Conservation (phyloP, 2,113 vertebrate species). For the Pachypanchax playfairii region DNA sequence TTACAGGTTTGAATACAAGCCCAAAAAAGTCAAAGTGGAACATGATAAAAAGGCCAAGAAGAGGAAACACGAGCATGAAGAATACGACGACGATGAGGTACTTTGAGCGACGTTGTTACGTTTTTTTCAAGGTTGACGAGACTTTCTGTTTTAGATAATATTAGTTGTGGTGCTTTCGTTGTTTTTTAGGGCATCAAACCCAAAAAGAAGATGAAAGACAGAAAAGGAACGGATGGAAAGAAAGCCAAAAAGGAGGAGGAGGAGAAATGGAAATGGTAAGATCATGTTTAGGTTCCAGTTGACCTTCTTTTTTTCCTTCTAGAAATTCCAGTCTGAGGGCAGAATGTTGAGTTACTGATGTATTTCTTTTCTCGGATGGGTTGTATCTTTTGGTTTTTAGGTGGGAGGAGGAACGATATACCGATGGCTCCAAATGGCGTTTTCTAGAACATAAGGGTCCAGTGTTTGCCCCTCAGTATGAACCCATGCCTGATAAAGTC, state of each 20-base stretch:
- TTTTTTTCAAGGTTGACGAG: not conserved
- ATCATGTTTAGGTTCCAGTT: not conserved
- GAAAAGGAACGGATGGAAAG: conserved; percentile 84
- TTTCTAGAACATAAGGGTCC: conserved; percentile 97
- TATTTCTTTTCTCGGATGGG: conserved; percentile 1
- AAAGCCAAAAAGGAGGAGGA: conserved; percentile 93
- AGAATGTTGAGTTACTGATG: not conserved
- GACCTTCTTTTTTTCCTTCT: conserved; percentile 5
- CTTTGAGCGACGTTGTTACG: not conserved
- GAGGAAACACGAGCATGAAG: conserved; percentile 88
- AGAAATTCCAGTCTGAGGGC: not conserved
- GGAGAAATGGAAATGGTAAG: conserved; percentile 98
- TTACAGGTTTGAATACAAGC: conserved; percentile 88
- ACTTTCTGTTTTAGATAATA: not conserved
- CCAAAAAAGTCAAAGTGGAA: conserved; percentile 94
- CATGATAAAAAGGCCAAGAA: conserved; percentile 93
- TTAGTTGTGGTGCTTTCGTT: conserved; percentile 4
- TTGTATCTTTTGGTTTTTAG: conserved; percentile 70
- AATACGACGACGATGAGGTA: conserved; percentile 72
- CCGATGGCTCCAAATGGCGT: conserved; percentile 96
- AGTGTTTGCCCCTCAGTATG: conserved; percentile 93
- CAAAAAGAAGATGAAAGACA: conserved; percentile 93
- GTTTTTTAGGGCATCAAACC: conserved; percentile 83
- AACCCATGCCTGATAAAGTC: conserved; percentile 89
- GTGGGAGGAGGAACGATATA: conserved; percentile 96